Evolutionary conservation across 2,888 invertebrate genomes (phyloP), one percentile per base, ranked within the genome.

Genomic region (Eremobia ochroleuca): DNA sequence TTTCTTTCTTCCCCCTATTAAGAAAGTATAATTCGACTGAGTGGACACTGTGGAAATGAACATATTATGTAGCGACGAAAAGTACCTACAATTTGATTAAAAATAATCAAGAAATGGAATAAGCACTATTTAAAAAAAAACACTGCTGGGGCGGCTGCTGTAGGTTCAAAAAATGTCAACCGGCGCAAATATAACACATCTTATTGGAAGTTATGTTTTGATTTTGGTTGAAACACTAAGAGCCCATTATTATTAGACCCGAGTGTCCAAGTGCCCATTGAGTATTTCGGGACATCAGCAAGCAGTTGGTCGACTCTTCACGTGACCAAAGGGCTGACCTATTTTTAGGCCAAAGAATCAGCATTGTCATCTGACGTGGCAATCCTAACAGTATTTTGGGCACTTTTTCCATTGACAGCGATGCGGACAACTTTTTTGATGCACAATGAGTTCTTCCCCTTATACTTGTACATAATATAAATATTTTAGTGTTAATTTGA

Each of bases 91-190:
- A 62, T 25, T 34, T 18, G 18, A 40, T 64, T 37, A 1, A 25
- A 21, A 61, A 21, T 31, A 61, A 31, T 4, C 18, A 37, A 40
- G 13, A 40, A 40, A 69, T 4, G 21, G 6, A 28, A 8, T 4
- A 21, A n/a, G n/a, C 9, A 25, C 18, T 21, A 28, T 6, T 13
- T 31, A 31, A 28, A 28, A 40, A 15, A 8, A 15, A 4, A 11
- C 4, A 4, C 11, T 25, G 11, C 31, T 21, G 5, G 0, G 5
- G 31, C n/a, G n/a, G n/a, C n/a, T n/a, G n/a, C n/a, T n/a, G n/a
- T n/a, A n/a, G n/a, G n/a, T n/a, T n/a, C n/a, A n/a, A n/a, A n/a
- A n/a, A n/a, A n/a, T n/a, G n/a, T n/a, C n/a, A n/a, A n/a, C n/a
- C n/a, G n/a, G n/a, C n/a, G n/a, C n/a, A n/a, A n/a, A n/a, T n/a